Evolutionary conservation across 2,113 vertebrate species (phyloP), one percentile per base, ranked within the genome.

Genomic region (Urocitellus parryii): DNA sequence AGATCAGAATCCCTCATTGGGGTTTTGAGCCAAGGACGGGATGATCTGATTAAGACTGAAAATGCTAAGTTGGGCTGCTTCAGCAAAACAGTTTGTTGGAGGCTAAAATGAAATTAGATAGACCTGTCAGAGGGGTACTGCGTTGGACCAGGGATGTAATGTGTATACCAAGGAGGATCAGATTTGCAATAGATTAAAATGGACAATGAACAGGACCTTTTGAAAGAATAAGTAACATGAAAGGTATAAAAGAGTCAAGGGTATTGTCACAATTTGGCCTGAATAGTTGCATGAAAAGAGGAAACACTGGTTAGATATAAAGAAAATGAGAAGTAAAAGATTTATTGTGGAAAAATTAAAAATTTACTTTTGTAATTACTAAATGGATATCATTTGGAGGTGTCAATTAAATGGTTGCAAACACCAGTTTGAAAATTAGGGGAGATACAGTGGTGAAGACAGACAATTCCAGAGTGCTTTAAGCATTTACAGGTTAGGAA

Each of bases 281-380:
- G 32, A 34, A 14, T 0, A 24, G 9, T 42, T 67, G 45, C 4
- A 13, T 32, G 13, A 22, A 51, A 32, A 14, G 9, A 56, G 7
- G 14, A 3, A 29, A 2, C 13, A 29, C 67, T 83, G 24, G 73
- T 27, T 42, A 67, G 32, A 58, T 39, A 5, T 37, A 39, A 4
- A 56, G 79, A 53, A 51, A 4, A 2, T 45, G 2, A 11, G 53
- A 79, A 90, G 9, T 11, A 90, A 68, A 24, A 39, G 8, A 39
- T 68, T 85, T 37, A 20, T 13, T 91, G 27, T 61, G 7, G 27
- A 37, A 25, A 13, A 88, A 61, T 24, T 27, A 34, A 63, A 87
- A 24, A 11, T 42, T 83, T 81, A 56, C 29, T 29, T 84, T 95
- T 29, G n/a, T 16, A 74, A 79, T 89, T 88, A 58, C 22, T 48